Evolutionary conservation across 1,140 invertebrate species (phyloP), one percentile per base, ranked within the genome.

Genomic region (Cyphomyrmex costatus): DNA sequence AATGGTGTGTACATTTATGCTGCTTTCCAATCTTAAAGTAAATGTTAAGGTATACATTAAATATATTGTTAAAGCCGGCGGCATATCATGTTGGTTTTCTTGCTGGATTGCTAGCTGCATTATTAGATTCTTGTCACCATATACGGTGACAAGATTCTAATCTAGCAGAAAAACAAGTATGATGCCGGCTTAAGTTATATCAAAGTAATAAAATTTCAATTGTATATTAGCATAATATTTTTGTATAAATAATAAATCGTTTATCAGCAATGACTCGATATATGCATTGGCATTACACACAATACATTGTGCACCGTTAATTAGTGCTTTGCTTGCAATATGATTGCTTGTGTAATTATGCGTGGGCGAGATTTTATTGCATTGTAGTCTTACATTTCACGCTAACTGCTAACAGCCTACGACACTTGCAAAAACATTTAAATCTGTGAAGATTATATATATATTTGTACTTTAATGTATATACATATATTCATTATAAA

Each of bases 261-360:
- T 14, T 49, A n/a, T n/a, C 5, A 6, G 3, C 42, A 60, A 36
- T 78, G 60, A 51, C 6, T 12, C 2, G 56, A 58, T 51, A 60
- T n/a, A 74, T 21, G 14, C 30, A 56, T 58, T 36, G 6, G 42
- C 49, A 56, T 30, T 12, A 30, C 12, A 27, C 21, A 36, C 14
- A n/a, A 0, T 60, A 60, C 24, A 27, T 21, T 7, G n/a, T 10
- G 51, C 73, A 42, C 21, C n/a, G 56, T 24, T 66, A 68, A 86
- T 83, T 51, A 63, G 51, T 24, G 24, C 33, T 27, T n/a, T 61
- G 24, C 49, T 76, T 30, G n/a, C 42, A 36, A 10, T 21, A 77
- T 86, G 73, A 65, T 83, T 61, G 24, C 51, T 87, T 77, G 68
- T 53, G 19, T 56, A 88, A 88, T 56, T 66, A 83, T 51, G 49